Conservation (phyloP, 30 jellyfish, hydroid and myxozoan genomes). For the Hydractinia symbiolongicarpus region DNA sequence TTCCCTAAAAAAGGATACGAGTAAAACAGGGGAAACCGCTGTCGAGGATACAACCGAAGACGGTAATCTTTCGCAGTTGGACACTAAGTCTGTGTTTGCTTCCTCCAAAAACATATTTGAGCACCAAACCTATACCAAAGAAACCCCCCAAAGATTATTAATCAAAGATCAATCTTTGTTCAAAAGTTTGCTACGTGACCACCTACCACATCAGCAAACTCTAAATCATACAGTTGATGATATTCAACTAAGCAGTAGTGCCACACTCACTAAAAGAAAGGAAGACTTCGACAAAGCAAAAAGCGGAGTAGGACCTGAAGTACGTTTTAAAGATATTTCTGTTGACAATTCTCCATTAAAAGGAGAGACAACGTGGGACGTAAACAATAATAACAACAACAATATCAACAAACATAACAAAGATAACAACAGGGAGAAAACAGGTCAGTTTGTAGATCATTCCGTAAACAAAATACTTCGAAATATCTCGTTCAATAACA, state of each 20-base stretch:
- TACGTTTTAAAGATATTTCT: not conserved
- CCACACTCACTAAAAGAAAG: not conserved
- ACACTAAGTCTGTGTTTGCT: constrained; percentile 3
- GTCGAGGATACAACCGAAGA: not conserved
- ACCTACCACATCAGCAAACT: not conserved
- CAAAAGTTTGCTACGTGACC: not conserved
- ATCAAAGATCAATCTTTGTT: not conserved
- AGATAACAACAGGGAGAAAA: not conserved
- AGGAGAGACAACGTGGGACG: not conserved
- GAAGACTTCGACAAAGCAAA: not conserved
- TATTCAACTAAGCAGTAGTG: not conserved
- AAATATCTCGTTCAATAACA: not conserved
- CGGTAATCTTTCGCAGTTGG: not conserved
- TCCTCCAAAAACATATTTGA: not conserved
- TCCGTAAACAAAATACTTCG: constrained; percentile 1
- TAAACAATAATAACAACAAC: no score
- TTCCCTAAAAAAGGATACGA: no score
- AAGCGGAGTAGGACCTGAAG: not conserved
- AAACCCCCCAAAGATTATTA: not conserved
- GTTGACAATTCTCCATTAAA: not conserved
- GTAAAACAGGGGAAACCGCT: not conserved
- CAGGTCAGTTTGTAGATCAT: not conserved
- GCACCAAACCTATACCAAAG: not conserved
- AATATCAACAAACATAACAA: no score
- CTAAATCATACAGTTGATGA: not conserved